Evolutionary conservation across 2,797 vertebrate genomes (phyloP), one percentile per base, ranked within the genome.

Genomic region (Rhinichthys osculus): DNA sequence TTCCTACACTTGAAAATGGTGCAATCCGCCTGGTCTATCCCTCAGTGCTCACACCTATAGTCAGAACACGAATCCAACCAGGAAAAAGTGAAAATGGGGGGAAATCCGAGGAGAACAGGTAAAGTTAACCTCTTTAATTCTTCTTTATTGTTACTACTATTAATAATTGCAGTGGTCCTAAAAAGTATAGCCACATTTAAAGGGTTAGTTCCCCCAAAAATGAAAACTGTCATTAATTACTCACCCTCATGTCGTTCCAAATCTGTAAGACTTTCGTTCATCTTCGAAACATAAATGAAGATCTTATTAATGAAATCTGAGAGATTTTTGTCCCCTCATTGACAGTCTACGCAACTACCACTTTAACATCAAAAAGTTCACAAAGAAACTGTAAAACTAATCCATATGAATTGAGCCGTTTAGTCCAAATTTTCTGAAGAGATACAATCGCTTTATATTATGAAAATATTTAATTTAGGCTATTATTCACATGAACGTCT

Each of bases 1-100:
- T 99, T 84, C 93, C 96, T 81, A 99, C 98, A 0, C 94, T 97
- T 92, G 96, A 96, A 0, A 96, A 96, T 0, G 98, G 98, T 81
- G 96, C 97, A 0, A 95, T 99, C 87, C 95, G 62, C 40, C 95
- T 99, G 57, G 90, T 96, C 27, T 95, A 98, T 91, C 97, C 98
- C 52, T 94, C 95, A 0, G 84, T 97, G 87, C 95, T 99, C 54
- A 96, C 92, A 0, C 98, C 98, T 0, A 90, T 97, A 19, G 94
- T 96, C 0, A 86, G 93, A 0, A 86, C 92, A 0, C 92, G 92
- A 82, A 88, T 93, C 85, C 90, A 90, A 40, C 38, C 88, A 66
- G 93, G 91, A 92, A 95, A 94, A 93, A 96, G 93, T 90, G 97
- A 97, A 93, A 94, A 91, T 85, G 95, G 94, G 71, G 95, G 95